phyloP scores from a whole-genome alignment of 2,797 vertebrate genomes.

The Hydrophis major region DNA sequence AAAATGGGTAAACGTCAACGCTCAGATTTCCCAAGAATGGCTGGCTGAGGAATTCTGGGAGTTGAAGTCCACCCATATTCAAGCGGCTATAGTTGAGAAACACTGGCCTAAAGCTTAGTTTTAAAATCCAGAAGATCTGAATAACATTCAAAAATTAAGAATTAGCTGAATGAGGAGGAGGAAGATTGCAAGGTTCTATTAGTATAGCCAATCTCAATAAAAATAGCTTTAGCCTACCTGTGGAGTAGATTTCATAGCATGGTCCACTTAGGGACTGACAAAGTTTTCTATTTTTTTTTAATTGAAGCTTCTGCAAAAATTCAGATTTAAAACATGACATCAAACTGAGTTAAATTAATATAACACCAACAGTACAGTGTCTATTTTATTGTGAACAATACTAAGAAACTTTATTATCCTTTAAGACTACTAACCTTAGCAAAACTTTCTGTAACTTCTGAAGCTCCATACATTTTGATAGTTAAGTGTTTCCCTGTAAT shows the following conservation, averaged over 20 bases:
- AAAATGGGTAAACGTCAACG: neutral
- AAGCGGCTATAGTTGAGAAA: neutral
- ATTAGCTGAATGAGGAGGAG: neutral
- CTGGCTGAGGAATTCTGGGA: neutral
- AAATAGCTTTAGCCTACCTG: neutral
- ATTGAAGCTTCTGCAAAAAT: neutral
- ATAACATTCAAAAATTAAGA: neutral
- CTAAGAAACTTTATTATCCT: neutral
- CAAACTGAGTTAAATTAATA: neutral
- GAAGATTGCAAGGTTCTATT: neutral
- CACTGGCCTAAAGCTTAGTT: neutral
- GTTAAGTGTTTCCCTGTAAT: conserved; percentile 5
- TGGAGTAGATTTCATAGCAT: neutral
- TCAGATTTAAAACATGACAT: neutral
- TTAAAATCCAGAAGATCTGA: neutral
- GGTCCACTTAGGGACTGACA: neutral
- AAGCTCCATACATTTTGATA: neutral
- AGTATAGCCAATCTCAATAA: neutral
- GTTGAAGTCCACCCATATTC: neutral
- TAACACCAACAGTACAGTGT: neutral
- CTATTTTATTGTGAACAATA: neutral
- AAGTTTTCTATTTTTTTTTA: neutral
- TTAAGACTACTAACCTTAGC: rapidly evolving
- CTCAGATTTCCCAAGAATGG: neutral
- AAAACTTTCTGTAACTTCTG: neutral